Evolutionary conservation across 2,888 invertebrate genomes (phyloP).

Genomic region (Apodemia mormo): DNA sequence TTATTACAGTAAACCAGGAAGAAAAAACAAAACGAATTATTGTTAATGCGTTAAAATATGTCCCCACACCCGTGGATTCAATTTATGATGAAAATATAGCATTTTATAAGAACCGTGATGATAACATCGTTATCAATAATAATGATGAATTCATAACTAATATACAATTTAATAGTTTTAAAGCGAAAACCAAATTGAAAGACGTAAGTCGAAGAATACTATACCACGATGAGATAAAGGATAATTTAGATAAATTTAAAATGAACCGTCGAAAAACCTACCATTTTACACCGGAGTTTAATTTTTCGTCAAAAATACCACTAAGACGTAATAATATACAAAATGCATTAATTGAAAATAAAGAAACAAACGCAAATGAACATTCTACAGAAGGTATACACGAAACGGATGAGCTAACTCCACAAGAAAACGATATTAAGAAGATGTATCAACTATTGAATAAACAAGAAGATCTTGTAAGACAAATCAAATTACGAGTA

Average conservation of each 20-base stretch:
- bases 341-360: not conserved
- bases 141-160: not conserved
- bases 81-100: not conserved
- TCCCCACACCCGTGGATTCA: not conserved
- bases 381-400: not conserved
- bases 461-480: constrained; percentile 17
- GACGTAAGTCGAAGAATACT: not conserved
- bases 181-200: not conserved
- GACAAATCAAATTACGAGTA: not conserved
- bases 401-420: not conserved
- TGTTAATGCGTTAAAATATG: not conserved
- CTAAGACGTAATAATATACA: not conserved
- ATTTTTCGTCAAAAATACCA: not conserved
- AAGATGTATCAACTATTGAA: not conserved
- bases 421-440: not conserved
- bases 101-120: not conserved
- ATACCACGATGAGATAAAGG: not conserved
- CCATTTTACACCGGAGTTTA: not conserved
- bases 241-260: not conserved
- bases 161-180: not conserved
- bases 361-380: not conserved
- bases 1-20: not conserved
- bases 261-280: not conserved
- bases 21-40: not conserved
- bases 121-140: not conserved